phyloP scores from a whole-genome alignment of 2,797 vertebrate genomes.

The Adrianichthys oophorus region DNA sequence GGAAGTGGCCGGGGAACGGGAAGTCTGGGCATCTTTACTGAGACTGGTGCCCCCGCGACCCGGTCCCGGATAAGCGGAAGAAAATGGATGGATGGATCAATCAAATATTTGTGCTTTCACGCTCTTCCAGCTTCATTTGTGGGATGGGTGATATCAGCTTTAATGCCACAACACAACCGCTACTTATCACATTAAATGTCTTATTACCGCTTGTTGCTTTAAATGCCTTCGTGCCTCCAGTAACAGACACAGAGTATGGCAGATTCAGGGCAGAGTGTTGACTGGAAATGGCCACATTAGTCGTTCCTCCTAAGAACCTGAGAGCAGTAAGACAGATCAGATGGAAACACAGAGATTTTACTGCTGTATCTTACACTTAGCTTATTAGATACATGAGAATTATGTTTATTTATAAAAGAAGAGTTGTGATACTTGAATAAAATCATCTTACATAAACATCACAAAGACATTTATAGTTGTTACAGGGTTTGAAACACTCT shows the following conservation, averaged over 20 bases:
- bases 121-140: constrained; percentile 29
- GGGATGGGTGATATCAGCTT: constrained; percentile 13
- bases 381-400: neutral
- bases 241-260: neutral
- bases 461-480: constrained; percentile 2
- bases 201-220: constrained; percentile 20
- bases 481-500: constrained; percentile 13
- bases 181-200: constrained; percentile 23
- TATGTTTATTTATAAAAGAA: neutral
- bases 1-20: too few species aligned
- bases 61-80: too few species aligned
- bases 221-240: neutral
- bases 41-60: too few species aligned
- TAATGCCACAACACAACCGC: constrained; percentile 14
- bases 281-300: constrained; percentile 6
- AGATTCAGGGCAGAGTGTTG: constrained; percentile 6
- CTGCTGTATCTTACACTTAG: neutral
- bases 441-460: neutral
- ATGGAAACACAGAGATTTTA: too few species aligned
- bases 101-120: constrained; percentile 14
- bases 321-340: neutral
- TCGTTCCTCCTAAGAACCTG: neutral
- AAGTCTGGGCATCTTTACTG: too few species aligned
- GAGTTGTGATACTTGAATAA: constrained; percentile 1
- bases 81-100: too few species aligned